Evolutionary conservation across 2,113 vertebrate species (phyloP), one percentile per base, ranked within the genome.

Genomic region (Phrynocephalus versicolor): DNA sequence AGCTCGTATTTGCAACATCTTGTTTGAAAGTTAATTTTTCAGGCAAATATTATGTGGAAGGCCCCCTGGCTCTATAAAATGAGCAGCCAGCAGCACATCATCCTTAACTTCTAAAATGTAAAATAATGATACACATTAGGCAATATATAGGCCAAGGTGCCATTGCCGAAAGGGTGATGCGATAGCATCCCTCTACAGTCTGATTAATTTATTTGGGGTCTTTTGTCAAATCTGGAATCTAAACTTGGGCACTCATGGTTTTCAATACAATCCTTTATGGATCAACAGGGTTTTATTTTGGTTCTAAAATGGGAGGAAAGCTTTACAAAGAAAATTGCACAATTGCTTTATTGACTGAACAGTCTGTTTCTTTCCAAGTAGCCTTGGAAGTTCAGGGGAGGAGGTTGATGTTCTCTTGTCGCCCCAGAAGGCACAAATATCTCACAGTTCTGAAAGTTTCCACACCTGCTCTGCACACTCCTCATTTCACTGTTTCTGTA

Each of bases 1-100:
- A 39, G 1, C 73, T 87, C 83, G 60, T 33, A 88, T 74, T 65
- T 77, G 78, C 64, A 91, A 45, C 41, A 87, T 89, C 78, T 92
- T 85, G 55, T 70, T 85, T 85, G 81, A 35, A 64, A 65, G 25
- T 37, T 79, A 2, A 62, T 85, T 81, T 90, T 90, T 45, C 5
- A 57, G 18, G 23, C 83, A 85, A 77, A 74, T 85, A 85, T 60
- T 87, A 60, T 67, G 55, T 62, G 7, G 62, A 65, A 72, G 81
- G 84, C 89, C 90, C 72, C 71, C 87, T 64, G 23, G 57, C 45
- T 85, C 21, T 71, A 15, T 85, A 65, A 69, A 92, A 87, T 57
- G 83, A 93, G 79, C 84, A 88, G 71, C 85, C 84, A 81, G 30
- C 69, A 35, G 39, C 65, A 86, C 30, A 14, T 30, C 72, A 77